phyloP scores from a whole-genome alignment of 2,888 invertebrate genomes.

The Diadegma fenestrale region DNA sequence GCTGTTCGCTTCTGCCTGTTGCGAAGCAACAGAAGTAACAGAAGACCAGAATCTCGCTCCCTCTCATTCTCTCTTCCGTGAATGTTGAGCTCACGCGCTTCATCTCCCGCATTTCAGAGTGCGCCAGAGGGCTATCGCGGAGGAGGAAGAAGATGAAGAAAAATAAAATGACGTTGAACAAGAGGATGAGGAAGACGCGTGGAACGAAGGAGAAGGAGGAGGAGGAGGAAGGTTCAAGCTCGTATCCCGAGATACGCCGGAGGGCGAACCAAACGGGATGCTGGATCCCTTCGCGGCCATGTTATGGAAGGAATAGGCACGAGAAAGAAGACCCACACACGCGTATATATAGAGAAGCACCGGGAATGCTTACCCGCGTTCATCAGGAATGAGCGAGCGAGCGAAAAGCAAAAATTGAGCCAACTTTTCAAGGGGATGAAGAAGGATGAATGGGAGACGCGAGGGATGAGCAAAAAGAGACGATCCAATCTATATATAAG shows the following conservation, averaged over 20 bases:
- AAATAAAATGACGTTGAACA: constrained; percentile 58
- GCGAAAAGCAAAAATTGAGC: constrained; percentile 18
- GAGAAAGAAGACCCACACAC: constrained; percentile 39
- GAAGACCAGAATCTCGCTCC: constrained; percentile 51
- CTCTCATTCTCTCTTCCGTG: constrained; percentile 31
- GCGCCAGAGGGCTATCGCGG: constrained; percentile 64
- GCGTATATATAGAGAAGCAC: constrained; percentile 8
- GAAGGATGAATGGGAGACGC: neutral
- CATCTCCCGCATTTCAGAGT: constrained; percentile 35
- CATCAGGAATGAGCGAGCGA: constrained; percentile 16
- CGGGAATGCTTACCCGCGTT: constrained; percentile 16
- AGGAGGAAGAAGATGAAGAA: constrained; percentile 62
- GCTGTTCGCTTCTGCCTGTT: constrained; percentile 68
- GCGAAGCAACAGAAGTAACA: constrained; percentile 65
- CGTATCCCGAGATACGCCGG: constrained; percentile 55
- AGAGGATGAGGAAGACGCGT: constrained; percentile 31
- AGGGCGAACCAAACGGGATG: constrained; percentile 59
- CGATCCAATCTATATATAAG: neutral
- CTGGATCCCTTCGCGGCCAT: constrained; percentile 30
- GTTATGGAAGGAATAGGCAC: constrained; percentile 43
- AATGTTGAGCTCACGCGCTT: constrained; percentile 44
- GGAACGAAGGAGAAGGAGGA: constrained; percentile 44
- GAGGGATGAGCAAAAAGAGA: constrained; percentile 9
- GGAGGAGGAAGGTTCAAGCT: constrained; percentile 41
- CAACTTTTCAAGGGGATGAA: constrained; percentile 13